Evolutionary conservation across 2,888 invertebrate genomes (phyloP).

Genomic region (Boloria euphrosyne): DNA sequence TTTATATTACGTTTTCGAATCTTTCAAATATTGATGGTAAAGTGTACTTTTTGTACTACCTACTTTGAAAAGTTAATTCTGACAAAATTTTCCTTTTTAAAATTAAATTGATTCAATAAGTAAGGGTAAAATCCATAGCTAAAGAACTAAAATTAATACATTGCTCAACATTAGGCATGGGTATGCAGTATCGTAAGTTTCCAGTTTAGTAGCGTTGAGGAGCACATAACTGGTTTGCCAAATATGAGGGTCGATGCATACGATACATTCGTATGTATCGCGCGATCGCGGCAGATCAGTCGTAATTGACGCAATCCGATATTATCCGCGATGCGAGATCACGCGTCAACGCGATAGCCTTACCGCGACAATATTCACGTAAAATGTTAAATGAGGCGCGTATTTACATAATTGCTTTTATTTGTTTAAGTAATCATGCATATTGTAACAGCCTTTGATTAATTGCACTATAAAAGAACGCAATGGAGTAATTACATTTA

Average conservation of each 20-base stretch:
- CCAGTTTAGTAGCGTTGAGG: not conserved
- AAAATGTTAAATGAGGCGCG: constrained; percentile 67
- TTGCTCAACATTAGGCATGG: too few relatives aligned
- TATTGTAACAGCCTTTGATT: constrained; percentile 43
- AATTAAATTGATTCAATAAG: too few relatives aligned
- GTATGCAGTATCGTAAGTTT: not conserved
- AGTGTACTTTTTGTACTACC: too few relatives aligned
- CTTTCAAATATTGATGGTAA: too few relatives aligned
- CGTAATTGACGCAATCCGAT: constrained; percentile 80
- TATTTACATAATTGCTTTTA: constrained; percentile 68
- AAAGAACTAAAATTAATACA: too few relatives aligned
- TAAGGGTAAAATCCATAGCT: too few relatives aligned
- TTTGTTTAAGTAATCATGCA: constrained; percentile 46
- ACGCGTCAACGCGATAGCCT: constrained; percentile 71
- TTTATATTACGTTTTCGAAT: too few relatives aligned
- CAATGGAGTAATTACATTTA: constrained; percentile 45
- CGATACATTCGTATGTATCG: constrained; percentile 77
- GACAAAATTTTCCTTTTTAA: too few relatives aligned
- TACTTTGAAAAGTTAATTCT: too few relatives aligned
- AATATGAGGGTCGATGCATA: constrained; percentile 66
- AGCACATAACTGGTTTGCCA: constrained; percentile 38
- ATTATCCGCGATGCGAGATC: constrained; percentile 76
- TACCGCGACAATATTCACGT: constrained; percentile 66
- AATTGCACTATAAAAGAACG: constrained; percentile 44
- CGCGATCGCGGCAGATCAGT: constrained; percentile 64